Evolutionary conservation across 1,140 invertebrate species (phyloP), one percentile per base, ranked within the genome.

Genomic region (Pseudomyrmex flavicornis): DNA sequence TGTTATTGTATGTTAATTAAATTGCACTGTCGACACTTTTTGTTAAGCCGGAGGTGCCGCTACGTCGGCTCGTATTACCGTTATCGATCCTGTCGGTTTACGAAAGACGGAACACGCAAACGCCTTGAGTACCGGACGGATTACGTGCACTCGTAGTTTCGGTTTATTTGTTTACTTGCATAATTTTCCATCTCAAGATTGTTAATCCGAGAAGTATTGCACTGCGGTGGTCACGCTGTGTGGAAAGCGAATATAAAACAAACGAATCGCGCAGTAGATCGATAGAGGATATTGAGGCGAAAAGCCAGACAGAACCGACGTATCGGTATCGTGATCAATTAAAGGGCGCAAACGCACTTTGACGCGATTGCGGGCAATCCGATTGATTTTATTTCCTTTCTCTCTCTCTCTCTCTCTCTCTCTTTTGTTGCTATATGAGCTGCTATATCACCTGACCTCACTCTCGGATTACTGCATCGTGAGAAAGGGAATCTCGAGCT

Each of bases 401-500:
- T 52, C 5, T 13, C 20, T 12, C 0, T 35, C 46, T 48, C 35
- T 26, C 50, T 58, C 52, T 82, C 13, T 52, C 46, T 83, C 48
- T 62, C 5, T 68, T 54, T 85, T 58, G 44, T 50, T 22, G 20
- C 20, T 15, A 15, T 73, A 17, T 74, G 77, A 68, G 22, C 22
- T 58, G 69, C 70, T 62, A 82, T 65, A 75, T 74, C 48, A 75
- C 58, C 61, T 75, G 79, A 82, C 50, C 58, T 82, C 79, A 54
- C 59, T 61, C 52, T 70, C 66, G 44, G 68, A 72, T 56, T 61
- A 46, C 82, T 70, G 70, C 91, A 91, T 89, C 77, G 74, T 83
- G 83, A 85, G 89, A 91, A 91, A 90, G 87, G 82, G 70, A 85
- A 86, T 84, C 85, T 66, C 73, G 65, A 68, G 74, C 86, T 82